A percentile compares a stretch with the other conserved stretches of the same genome.
phyloP scores from a whole-genome alignment of 2,113 vertebrate genomes.

The Capreolus pygargus region DNA sequence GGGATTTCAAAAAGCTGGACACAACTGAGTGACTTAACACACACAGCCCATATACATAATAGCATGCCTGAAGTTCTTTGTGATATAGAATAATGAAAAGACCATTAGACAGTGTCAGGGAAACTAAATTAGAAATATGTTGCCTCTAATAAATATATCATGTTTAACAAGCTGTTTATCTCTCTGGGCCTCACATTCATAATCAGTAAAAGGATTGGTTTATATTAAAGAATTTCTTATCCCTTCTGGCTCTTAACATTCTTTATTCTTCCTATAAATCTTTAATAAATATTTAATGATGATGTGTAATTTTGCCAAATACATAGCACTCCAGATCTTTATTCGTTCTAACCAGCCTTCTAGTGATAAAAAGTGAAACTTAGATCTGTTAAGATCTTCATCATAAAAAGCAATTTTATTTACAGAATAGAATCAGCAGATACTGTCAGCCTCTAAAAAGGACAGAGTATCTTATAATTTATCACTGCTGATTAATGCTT shows the following conservation, averaged over 20 bases:
- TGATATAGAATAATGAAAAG: background rate
- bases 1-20: background rate
- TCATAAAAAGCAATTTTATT: background rate
- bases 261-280: background rate
- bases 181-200: background rate
- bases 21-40: background rate
- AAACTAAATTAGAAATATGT: background rate
- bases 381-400: background rate
- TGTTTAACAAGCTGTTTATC: background rate
- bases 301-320: background rate
- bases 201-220: background rate
- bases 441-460: background rate
- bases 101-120: background rate
- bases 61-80: background rate
- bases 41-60: background rate
- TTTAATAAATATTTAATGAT: background rate
- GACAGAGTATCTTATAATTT: background rate
- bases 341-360: background rate
- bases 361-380: background rate
- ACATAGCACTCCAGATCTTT: background rate
- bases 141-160: background rate
- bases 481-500: background rate
- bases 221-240: background rate
- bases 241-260: background rate
- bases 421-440: background rate